These are phyloP conservation scores for Hippocampus kuda DNA, from an alignment of 2,797 vertebrate species.

Conservation along the genomic window DNA sequence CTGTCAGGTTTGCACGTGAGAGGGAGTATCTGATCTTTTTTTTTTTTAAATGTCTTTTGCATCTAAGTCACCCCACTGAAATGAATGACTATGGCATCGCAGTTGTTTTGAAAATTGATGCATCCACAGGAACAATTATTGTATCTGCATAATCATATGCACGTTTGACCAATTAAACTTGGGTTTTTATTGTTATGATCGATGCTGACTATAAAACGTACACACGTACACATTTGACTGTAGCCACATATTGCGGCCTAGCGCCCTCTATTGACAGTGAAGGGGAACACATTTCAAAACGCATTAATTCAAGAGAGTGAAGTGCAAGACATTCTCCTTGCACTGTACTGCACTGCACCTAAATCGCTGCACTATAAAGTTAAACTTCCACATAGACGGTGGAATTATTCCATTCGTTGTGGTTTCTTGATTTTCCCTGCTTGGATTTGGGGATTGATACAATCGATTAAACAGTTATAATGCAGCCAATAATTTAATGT, in stretches of 20 bases:
- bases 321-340: background rate
- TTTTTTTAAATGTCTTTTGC: background rate
- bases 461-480: background rate
- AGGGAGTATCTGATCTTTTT: slow-evolving; percentile 21
- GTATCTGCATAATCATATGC: no score
- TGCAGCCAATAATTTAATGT: no score
- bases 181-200: background rate
- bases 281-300: slow-evolving; percentile 12
- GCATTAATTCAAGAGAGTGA: background rate
- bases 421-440: background rate
- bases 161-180: background rate
- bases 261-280: slow-evolving; percentile 66
- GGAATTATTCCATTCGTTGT: background rate
- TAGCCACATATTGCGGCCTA: slow-evolving; percentile 56
- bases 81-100: background rate
- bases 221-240: background rate
- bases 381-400: background rate
- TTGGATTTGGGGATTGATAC: background rate
- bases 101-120: background rate
- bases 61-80: slow-evolving; percentile 13
- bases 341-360: no score
- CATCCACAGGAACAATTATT: background rate
- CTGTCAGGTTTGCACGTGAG: slow-evolving; percentile 16
- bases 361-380: background rate
- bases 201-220: slow-evolving; percentile 7